Evolutionary conservation across 2,113 vertebrate genomes (phyloP), one percentile per base, ranked within the genome.

Genomic region (Peromyscus californicus): DNA sequence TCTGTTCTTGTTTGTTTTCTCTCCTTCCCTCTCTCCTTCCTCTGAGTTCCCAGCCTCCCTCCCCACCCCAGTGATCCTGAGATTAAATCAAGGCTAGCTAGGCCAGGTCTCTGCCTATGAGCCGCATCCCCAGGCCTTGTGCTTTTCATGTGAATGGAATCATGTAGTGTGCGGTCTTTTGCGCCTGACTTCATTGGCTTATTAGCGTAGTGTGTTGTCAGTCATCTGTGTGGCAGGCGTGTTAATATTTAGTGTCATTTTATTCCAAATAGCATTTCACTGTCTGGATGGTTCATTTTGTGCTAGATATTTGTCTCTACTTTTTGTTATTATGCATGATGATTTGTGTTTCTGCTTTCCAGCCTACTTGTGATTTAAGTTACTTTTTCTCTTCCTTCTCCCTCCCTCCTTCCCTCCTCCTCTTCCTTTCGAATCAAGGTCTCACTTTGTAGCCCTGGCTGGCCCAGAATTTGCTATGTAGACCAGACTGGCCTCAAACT

Each of bases 131-230:
- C 19, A 57, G 33, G 48, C 69, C 36, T 57, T 70, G 11, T 63
- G 39, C 59, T 45, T 94, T 92, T 91, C 33, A 67, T 33, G n/a
- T 78, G 80, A 89, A 65, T 83, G 61, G 54, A 57, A 82, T 70
- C 45, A 51, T 33, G 36, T 9, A 90, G 9, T 48, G 9, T 70
- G 17, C 61, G 26, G 67, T 59, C 78, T 79, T 90, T 91, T 42
- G 75, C 79, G 70, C 51, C 22, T 76, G 31, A 7, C 48, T 51
- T 48, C 22, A 93, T 67, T 61, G 39, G 69, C 16, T 94, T 88
- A 65, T 94, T 88, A 65, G 39, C 57, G 51, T 22, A 59, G 22
- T 82, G 79, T 93, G 70, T 94, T 93, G 76, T 83, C 51, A 79
- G 39, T 88, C 5, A 22, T 65, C 63, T 12, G 1, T 80, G 36